Conservation (phyloP, 2,797 vertebrate species). For the Tympanoctomys barrerae region DNA sequence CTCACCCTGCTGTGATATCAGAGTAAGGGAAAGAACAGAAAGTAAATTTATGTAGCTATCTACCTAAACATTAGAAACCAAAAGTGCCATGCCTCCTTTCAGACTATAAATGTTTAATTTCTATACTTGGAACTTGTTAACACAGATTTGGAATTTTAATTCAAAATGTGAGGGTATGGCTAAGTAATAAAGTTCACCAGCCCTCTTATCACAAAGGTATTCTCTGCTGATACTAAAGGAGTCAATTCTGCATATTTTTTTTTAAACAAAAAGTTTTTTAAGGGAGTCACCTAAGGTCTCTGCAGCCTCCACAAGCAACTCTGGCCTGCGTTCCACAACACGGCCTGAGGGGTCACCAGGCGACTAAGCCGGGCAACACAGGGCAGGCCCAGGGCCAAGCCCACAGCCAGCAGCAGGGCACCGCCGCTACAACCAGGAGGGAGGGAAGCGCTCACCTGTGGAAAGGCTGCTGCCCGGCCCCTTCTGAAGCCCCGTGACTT, state of each 20-base stretch:
- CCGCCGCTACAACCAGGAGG: background rate
- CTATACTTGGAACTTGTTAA: slow-evolving; percentile 55
- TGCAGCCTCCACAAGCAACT: background rate
- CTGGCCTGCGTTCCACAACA: background rate
- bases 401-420: background rate
- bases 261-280: background rate
- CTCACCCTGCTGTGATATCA: background rate
- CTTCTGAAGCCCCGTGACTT: background rate
- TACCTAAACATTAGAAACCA: slow-evolving; percentile 71
- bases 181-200: slow-evolving; percentile 33
- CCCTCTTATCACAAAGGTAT: background rate
- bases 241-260: slow-evolving; percentile 5
- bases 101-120: slow-evolving; percentile 69
- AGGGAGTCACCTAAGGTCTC: background rate
- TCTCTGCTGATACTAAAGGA: background rate
- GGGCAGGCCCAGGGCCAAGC: slow-evolving; percentile 41
- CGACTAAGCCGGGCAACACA: slow-evolving; percentile 48
- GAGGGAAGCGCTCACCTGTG: slow-evolving; percentile 40
- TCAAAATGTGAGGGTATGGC: background rate
- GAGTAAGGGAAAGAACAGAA: slow-evolving; percentile 68
- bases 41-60: slow-evolving; percentile 69
- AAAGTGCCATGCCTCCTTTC: slow-evolving; percentile 14
- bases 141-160: slow-evolving; percentile 47
- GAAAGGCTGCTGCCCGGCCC: background rate
- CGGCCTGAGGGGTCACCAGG: background rate